Conservation (phyloP, 2,797 vertebrate species). For the Brachyalestes nurse region DNA sequence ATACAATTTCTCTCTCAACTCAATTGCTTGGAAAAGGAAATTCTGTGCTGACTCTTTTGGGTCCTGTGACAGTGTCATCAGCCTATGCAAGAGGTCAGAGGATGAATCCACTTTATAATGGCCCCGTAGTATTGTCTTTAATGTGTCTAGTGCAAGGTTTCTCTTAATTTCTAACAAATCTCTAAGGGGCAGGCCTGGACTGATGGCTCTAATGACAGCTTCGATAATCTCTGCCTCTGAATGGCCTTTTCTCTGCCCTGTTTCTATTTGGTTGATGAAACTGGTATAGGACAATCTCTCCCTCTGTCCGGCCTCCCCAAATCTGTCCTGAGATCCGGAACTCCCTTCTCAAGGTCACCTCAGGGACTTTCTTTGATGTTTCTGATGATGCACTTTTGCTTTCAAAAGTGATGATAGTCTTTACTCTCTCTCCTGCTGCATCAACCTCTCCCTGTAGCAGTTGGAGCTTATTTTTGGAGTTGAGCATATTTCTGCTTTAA, state of each 20-base stretch:
- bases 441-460: neutral
- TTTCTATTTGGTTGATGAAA: neutral
- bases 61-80: slow-evolving; percentile 28
- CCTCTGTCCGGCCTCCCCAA: neutral
- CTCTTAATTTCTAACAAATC: slow-evolving; percentile 28
- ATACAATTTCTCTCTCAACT: slow-evolving; percentile 13
- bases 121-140: neutral
- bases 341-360: neutral
- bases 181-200: slow-evolving; percentile 16
- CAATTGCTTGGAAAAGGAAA: slow-evolving; percentile 19
- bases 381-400: too few relatives aligned
- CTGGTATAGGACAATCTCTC: neutral
- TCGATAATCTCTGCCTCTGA: neutral
- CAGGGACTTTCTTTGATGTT: neutral
- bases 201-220: slow-evolving; percentile 22
- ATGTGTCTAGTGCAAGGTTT: neutral
- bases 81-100: slow-evolving; percentile 25
- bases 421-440: too few relatives aligned
- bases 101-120: neutral
- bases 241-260: slow-evolving; percentile 11
- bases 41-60: neutral
- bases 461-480: neutral
- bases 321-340: neutral
- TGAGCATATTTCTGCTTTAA: neutral
- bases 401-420: too few relatives aligned